Conservation (phyloP, 2,113 vertebrate genomes). For the Corythaeola cristata region DNA sequence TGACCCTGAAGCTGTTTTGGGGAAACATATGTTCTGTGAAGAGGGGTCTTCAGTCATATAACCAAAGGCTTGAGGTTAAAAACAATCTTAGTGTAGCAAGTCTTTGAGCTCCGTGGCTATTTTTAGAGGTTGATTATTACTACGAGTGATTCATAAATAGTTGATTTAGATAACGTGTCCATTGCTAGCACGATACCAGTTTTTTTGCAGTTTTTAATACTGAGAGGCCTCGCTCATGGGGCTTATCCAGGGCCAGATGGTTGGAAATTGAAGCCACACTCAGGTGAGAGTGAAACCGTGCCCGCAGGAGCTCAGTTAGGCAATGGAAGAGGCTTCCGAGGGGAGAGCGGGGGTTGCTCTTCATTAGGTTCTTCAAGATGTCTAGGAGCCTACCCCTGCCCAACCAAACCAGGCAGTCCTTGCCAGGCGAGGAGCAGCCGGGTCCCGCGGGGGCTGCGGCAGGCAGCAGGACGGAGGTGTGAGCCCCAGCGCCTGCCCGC, state of each 20-base stretch:
- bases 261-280: not conserved
- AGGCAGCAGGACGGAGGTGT: not conserved
- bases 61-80: not conserved
- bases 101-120: not conserved
- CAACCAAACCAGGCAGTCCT: not conserved
- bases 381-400: not conserved
- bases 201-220: not conserved
- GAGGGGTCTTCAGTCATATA: not conserved
- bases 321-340: not conserved
- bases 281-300: not conserved
- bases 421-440: fast-evolving
- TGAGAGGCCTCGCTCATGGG: not conserved
- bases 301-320: not conserved
- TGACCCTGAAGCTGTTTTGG: not conserved
- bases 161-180: not conserved
- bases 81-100: not conserved
- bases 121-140: not conserved
- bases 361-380: not conserved
- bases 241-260: not conserved
- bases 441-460: fast-evolving
- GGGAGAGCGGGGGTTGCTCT: not conserved
- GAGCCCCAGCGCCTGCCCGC: fast-evolving
- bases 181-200: not conserved
- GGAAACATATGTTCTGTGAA: not conserved
- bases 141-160: not conserved